Conservation (phyloP, 2,888 invertebrate species). For the Adelognathus sp. region DNA sequence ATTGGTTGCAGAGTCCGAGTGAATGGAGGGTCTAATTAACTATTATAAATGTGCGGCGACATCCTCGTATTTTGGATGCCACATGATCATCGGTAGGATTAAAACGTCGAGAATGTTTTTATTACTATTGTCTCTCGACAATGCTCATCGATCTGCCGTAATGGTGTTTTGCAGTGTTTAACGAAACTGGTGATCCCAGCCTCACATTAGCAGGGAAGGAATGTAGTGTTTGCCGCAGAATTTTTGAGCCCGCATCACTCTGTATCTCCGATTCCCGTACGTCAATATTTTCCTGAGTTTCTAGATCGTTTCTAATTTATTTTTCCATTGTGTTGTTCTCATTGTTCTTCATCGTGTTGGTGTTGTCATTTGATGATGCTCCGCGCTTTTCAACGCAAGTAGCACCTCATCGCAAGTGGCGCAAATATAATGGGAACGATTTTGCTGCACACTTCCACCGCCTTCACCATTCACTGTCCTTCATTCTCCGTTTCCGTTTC, state of each 20-base stretch:
- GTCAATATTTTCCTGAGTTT: neutral
- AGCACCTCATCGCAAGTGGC: neutral
- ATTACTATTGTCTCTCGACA: neutral
- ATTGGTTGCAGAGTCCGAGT: too few relatives aligned
- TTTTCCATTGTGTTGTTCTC: neutral
- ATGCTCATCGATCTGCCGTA: too few relatives aligned
- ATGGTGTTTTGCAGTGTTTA: slow-evolving; percentile 11
- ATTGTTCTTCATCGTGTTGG: neutral
- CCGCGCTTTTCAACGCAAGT: neutral
- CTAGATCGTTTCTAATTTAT: neutral
- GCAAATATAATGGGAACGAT: slow-evolving; percentile 33
- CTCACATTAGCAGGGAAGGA: slow-evolving; percentile 10
- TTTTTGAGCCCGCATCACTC: slow-evolving; percentile 1
- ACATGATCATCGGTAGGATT: too few relatives aligned
- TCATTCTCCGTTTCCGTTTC: slow-evolving; percentile 10
- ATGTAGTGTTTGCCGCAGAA: slow-evolving; percentile 13
- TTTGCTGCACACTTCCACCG: slow-evolving; percentile 9
- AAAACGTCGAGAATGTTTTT: too few relatives aligned
- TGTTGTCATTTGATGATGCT: neutral
- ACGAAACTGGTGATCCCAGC: neutral
- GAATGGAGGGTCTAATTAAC: too few relatives aligned
- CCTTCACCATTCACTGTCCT: neutral
- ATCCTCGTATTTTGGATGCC: too few relatives aligned
- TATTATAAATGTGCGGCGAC: too few relatives aligned
- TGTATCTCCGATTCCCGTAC: neutral